These are phyloP conservation scores for Sipunculus nudus DNA, from an alignment of 2,888 invertebrate species.

Conservation along the genomic window DNA sequence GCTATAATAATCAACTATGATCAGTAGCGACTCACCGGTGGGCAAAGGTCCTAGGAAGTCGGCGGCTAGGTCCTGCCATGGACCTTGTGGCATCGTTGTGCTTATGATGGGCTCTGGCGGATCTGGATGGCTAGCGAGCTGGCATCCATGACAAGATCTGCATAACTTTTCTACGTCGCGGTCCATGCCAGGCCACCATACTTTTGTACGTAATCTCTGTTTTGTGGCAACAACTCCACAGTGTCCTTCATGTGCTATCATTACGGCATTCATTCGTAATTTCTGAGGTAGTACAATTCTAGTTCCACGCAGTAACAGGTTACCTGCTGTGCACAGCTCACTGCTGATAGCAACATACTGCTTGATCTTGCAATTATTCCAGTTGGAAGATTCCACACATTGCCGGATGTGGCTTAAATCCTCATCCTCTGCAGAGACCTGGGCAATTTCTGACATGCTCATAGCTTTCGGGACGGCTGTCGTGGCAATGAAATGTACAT, in stretches of 20 bases:
- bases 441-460: neutral
- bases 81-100: constrained; percentile 3
- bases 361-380: no score
- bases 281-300: constrained; percentile 5
- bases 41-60: constrained; percentile 5
- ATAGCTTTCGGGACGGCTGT: neutral
- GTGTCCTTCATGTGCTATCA: constrained; percentile 21
- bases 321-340: constrained; percentile 4
- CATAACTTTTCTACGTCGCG: constrained; percentile 8
- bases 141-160: constrained; percentile 3
- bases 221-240: constrained; percentile 16
- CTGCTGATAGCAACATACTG: no score
- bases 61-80: constrained; percentile 16
- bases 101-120: constrained; percentile 10
- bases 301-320: constrained; percentile 11
- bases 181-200: constrained; percentile 22
- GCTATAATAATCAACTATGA: constrained; percentile 13
- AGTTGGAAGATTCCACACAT: no score
- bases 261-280: neutral
- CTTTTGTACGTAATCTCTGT: constrained; percentile 5
- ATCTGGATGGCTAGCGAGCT: neutral
- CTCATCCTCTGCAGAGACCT: neutral
- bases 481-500: neutral
- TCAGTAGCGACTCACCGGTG: neutral
- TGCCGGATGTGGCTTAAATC: no score